Evolutionary conservation across 2,797 vertebrate species (phyloP), one percentile per base, ranked within the genome.

Genomic region (Cetoscarus ocellatus): DNA sequence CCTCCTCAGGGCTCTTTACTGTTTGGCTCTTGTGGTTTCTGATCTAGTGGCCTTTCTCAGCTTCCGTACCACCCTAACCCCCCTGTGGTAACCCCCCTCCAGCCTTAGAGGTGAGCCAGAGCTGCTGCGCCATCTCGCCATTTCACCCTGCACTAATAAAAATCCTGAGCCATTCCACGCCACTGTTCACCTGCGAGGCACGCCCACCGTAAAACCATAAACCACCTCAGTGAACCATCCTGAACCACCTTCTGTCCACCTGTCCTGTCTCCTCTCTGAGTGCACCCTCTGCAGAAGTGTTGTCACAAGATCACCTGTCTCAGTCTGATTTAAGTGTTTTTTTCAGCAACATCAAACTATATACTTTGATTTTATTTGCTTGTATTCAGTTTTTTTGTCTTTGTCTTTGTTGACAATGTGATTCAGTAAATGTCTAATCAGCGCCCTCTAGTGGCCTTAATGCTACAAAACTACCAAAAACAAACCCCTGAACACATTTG

Each of bases 1-100:
- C 95, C 92, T 95, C 95, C 87, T 95, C 95, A 94, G 95, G 95
- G 92, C 94, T 95, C 90, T 95, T 99, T 95, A 99, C 98, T 97
- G 97, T 99, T 94, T 99, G 98, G 98, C 98, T 99, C 96, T 98
- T 99, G 96, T 99, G 98, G 98, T 99, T 99, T 99, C 97, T 99
- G 96, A 99, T 99, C 96, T 99, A 99, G 96, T 98, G 98, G 98
- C 97, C 97, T 99, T 97, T 97, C 95, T 96, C 96, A 97, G 96
- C 96, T 97, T 96, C 97, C 92, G 97, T 96, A 96, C 94, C 96
- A 95, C 96, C 95, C 89, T 86, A 73, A 84, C 86, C 94, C 95
- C 96, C 96, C 95, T 94, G 95, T 96, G 95, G 96, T 96, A 94
- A 95, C 94, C 94, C 95, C 76, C 95, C 83, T 96, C 95, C 97